Conservation (phyloP, 1,140 invertebrate genomes). For the Theocolax elegans region DNA sequence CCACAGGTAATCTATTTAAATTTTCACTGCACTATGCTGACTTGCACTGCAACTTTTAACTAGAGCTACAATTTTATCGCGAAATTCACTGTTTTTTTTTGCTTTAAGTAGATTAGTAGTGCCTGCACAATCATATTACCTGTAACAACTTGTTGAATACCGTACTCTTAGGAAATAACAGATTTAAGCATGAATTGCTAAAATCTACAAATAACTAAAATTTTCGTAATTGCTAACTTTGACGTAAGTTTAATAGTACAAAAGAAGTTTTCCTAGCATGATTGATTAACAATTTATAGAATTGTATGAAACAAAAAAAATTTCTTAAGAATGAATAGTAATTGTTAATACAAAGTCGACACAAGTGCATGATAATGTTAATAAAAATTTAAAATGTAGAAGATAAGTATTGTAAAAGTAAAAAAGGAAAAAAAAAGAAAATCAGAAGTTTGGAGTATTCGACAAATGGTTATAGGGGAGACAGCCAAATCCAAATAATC, state of each 20-base stretch:
- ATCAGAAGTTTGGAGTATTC: conserved; percentile 69
- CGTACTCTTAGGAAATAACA: conserved; percentile 53
- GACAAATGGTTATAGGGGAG: conserved; percentile 68
- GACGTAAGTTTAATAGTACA: too few species aligned
- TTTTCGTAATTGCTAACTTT: too few species aligned
- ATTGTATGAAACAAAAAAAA: not conserved
- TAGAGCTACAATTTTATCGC: not conserved
- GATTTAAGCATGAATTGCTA: conserved; percentile 50
- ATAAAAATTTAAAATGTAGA: not conserved
- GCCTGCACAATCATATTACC: conserved; percentile 41
- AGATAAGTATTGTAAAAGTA: not conserved
- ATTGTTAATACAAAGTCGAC: not conserved
- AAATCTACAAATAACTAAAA: not conserved
- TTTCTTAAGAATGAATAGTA: not conserved
- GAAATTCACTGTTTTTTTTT: conserved; percentile 21
- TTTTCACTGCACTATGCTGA: not conserved
- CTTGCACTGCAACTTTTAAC: not conserved
- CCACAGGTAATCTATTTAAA: conserved; percentile 54
- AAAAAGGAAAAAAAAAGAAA: conserved; percentile 10
- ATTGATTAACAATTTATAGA: not conserved
- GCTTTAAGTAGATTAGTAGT: conserved; percentile 28
- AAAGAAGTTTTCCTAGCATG: conserved; percentile 28
- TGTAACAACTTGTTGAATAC: conserved; percentile 68
- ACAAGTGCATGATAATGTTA: conserved; percentile 8
- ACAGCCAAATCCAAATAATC: conserved; percentile 88